These are phyloP conservation scores for Esox lucius DNA, from an alignment of 2,797 vertebrate species.

Conservation along the genomic window DNA sequence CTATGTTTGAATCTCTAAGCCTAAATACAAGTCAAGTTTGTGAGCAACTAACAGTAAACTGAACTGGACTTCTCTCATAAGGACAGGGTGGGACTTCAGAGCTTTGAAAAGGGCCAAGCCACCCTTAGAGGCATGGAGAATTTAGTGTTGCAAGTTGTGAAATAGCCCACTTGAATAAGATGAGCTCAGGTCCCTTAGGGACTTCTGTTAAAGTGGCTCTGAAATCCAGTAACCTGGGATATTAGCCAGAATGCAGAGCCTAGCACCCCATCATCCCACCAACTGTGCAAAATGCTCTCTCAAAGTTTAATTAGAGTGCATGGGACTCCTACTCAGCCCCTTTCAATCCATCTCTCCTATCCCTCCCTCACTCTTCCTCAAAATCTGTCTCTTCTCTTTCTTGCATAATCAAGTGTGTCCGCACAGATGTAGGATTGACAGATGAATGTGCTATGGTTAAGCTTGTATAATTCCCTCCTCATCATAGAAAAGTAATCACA, in stretches of 20 bases:
- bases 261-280: slow-evolving; percentile 34
- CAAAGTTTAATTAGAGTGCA: slow-evolving; percentile 50
- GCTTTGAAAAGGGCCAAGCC: neutral
- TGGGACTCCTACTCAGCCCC: slow-evolving; percentile 30
- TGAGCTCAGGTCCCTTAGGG: slow-evolving; percentile 35
- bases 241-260: slow-evolving; percentile 50
- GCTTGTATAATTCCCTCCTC: slow-evolving; percentile 30
- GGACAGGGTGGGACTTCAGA: neutral
- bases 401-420: slow-evolving; percentile 40
- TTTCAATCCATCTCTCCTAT: neutral
- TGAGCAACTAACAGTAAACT: neutral
- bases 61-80: neutral
- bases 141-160: neutral
- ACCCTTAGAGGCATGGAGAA: neutral
- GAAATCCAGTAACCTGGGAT: slow-evolving; percentile 51
- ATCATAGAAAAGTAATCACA: slow-evolving; percentile 28
- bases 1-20: neutral
- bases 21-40: neutral
- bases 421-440: slow-evolving; percentile 44
- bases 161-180: slow-evolving; percentile 20
- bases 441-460: slow-evolving; percentile 49
- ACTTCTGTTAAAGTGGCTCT: slow-evolving; percentile 54
- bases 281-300: slow-evolving; percentile 43
- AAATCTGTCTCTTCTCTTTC: slow-evolving; percentile 12
- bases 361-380: neutral